A percentile compares a stretch with the other conserved stretches of the same genome.
phyloP scores from a whole-genome alignment of 1,140 invertebrate species.

The Lordiphosa stackelbergi region DNA sequence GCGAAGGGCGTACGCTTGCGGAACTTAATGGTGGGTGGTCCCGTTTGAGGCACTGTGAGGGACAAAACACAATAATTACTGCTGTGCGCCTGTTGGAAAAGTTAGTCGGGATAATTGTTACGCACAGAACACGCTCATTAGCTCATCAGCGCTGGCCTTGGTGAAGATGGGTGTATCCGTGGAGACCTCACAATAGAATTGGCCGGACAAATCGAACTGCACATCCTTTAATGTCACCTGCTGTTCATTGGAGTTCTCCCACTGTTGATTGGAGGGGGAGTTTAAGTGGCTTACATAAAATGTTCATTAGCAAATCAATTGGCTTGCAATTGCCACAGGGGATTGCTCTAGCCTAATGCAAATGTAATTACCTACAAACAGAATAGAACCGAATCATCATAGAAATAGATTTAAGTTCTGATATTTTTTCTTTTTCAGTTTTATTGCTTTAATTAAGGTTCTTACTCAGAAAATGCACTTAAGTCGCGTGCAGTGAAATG shows the following conservation, averaged over 20 bases:
- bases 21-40: conserved; percentile 85
- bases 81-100: conserved; percentile 11
- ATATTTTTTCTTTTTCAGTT: too few relatives aligned
- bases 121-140: conserved; percentile 88
- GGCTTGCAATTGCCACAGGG: not conserved
- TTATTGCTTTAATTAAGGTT: too few relatives aligned
- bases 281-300: conserved; percentile 16
- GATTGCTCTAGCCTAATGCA: too few relatives aligned
- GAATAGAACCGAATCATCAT: too few relatives aligned
- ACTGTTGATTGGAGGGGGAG: conserved; percentile 77
- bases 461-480: too few relatives aligned
- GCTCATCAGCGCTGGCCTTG: conserved; percentile 83
- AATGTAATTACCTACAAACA: too few relatives aligned
- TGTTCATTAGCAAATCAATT: conserved; percentile 35
- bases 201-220: conserved; percentile 84
- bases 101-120: conserved; percentile 49
- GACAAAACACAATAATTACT: conserved; percentile 44
- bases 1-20: conserved; percentile 81
- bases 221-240: conserved; percentile 86
- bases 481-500: too few relatives aligned
- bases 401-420: too few relatives aligned
- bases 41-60: conserved; percentile 82
- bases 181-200: conserved; percentile 87
- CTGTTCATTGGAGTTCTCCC: conserved; percentile 83
- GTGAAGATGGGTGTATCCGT: conserved; percentile 87